A percentile compares a stretch with the other conserved stretches of the same genome.
Conservation (phyloP, 2,888 invertebrate genomes). For the Osedax frankpressi region DNA sequence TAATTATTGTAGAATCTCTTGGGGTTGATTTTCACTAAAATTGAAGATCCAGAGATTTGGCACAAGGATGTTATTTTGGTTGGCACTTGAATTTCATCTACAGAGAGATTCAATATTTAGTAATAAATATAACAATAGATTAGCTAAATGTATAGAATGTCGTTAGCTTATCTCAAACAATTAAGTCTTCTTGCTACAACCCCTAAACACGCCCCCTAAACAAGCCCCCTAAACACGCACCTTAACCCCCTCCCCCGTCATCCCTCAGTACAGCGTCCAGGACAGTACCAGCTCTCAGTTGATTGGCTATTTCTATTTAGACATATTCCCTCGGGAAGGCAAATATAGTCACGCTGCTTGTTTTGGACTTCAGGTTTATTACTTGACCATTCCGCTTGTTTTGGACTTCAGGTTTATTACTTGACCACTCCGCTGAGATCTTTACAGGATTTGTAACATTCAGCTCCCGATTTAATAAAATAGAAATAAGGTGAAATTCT, state of each 20-base stretch:
- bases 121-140: too few relatives aligned
- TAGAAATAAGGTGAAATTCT: too few relatives aligned
- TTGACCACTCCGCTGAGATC: slow-evolving; percentile 49
- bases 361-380: slow-evolving; percentile 47
- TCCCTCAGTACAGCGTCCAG: neutral
- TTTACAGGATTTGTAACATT: neutral
- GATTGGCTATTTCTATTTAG: slow-evolving; percentile 50
- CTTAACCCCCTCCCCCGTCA: neutral
- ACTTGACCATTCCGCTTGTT: slow-evolving; percentile 49
- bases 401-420: slow-evolving; percentile 47
- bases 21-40: neutral
- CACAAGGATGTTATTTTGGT: too few relatives aligned
- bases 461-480: too few relatives aligned
- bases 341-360: slow-evolving; percentile 50
- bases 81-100: too few relatives aligned
- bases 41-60: neutral
- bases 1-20: too few relatives aligned
- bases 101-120: too few relatives aligned
- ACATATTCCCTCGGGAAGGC: slow-evolving; percentile 49
- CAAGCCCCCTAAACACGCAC: too few relatives aligned
- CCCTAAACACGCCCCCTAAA: too few relatives aligned
- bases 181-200: too few relatives aligned
- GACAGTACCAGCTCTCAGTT: slow-evolving; percentile 39
- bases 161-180: too few relatives aligned
- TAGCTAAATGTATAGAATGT: too few relatives aligned